Conservation (phyloP, 2,888 invertebrate species). For the Hylaea fasciaria region DNA sequence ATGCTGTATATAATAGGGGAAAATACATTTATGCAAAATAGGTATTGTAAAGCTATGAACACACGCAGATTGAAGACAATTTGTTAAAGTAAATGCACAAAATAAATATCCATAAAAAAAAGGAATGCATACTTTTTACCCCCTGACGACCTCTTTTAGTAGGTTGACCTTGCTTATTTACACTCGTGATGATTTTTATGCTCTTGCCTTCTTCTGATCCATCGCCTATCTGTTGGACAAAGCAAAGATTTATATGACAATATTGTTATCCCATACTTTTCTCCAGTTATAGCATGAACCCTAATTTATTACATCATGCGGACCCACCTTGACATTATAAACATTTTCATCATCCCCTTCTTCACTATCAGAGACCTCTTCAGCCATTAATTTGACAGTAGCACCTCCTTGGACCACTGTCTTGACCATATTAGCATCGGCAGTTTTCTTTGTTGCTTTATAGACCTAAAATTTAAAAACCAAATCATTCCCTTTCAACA, state of each 20-base stretch:
- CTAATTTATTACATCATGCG: too few species aligned
- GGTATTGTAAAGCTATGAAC: slow-evolving; percentile 73
- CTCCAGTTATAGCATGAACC: too few species aligned
- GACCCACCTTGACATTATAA: slow-evolving; percentile 71
- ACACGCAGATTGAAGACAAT: slow-evolving; percentile 58
- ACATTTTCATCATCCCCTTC: slow-evolving; percentile 71
- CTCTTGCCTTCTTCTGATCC: slow-evolving; percentile 64
- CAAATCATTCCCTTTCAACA: background rate
- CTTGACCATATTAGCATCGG: slow-evolving; percentile 57
- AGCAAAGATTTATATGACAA: background rate
- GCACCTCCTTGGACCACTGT: slow-evolving; percentile 68
- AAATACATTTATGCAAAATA: slow-evolving; percentile 38
- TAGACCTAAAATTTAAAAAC: slow-evolving; percentile 47
- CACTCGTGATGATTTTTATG: slow-evolving; percentile 68
- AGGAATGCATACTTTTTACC: slow-evolving; percentile 39
- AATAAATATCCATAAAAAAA: slow-evolving; percentile 10
- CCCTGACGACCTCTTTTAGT: slow-evolving; percentile 49
- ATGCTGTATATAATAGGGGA: slow-evolving; percentile 41
- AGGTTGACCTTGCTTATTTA: slow-evolving; percentile 46
- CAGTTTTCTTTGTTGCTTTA: slow-evolving; percentile 40
- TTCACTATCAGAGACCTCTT: slow-evolving; percentile 67
- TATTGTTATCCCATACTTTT: too few species aligned
- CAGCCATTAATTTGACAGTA: slow-evolving; percentile 72
- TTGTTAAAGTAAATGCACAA: slow-evolving; percentile 9
- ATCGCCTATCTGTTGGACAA: slow-evolving; percentile 63